phyloP scores from a whole-genome alignment of 2,888 invertebrate species.

The Rotaria sp. region DNA sequence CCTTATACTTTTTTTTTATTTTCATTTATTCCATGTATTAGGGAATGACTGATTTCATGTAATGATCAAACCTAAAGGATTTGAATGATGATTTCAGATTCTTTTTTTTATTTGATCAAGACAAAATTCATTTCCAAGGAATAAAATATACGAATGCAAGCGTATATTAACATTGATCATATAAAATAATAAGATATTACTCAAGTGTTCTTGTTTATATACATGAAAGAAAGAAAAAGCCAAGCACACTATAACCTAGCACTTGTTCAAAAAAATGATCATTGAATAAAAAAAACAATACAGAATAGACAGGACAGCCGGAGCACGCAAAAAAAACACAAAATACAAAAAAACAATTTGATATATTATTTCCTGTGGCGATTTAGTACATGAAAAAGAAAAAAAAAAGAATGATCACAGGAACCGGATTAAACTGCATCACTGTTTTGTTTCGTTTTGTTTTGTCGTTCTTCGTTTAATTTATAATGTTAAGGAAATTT shows the following conservation, averaged over 20 bases:
- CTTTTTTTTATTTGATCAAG: too few relatives aligned
- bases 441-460: neutral
- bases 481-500: neutral
- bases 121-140: too few relatives aligned
- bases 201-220: neutral
- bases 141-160: neutral
- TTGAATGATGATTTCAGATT: too few relatives aligned
- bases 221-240: neutral
- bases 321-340: neutral
- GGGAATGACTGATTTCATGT: too few relatives aligned
- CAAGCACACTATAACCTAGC: neutral
- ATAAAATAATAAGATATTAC: neutral
- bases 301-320: neutral
- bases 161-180: neutral
- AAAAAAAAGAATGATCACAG: neutral
- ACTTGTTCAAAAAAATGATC: neutral
- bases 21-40: too few relatives aligned
- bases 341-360: neutral
- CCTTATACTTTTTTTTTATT: too few relatives aligned
- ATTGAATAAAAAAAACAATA: neutral
- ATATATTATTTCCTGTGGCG: neutral
- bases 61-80: too few relatives aligned
- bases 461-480: neutral
- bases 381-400: neutral
- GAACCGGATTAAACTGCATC: neutral